phyloP scores from a whole-genome alignment of 2,113 vertebrate genomes.

The Numenius arquata region DNA sequence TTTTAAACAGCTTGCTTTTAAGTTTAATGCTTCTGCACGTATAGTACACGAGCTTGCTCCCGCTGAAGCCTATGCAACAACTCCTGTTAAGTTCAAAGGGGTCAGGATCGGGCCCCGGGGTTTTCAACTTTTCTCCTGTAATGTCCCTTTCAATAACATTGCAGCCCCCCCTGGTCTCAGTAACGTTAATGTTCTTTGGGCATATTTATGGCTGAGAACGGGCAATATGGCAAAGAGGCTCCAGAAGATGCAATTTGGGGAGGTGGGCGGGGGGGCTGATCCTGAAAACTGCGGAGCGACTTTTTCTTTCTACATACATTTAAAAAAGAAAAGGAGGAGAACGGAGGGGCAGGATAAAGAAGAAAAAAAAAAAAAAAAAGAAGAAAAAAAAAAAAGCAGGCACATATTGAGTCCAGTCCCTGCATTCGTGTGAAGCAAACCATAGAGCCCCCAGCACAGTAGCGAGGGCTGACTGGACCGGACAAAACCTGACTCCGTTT shows the following conservation, averaged over 20 bases:
- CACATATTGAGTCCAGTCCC: constrained; percentile 8
- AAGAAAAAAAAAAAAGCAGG: background rate
- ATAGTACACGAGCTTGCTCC: constrained; percentile 26
- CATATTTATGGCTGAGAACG: constrained; percentile 24
- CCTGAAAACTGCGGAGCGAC: background rate
- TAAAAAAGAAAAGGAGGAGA: background rate
- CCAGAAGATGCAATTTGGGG: background rate
- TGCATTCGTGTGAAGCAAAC: background rate
- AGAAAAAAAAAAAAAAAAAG: too few relatives aligned
- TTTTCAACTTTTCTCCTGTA: constrained; percentile 24
- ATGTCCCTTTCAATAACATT: background rate
- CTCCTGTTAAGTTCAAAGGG: background rate
- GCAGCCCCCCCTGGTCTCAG: background rate
- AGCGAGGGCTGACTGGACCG: background rate
- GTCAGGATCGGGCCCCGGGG: background rate
- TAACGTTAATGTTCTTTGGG: background rate
- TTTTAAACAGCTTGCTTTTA: constrained; percentile 27
- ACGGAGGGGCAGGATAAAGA: background rate
- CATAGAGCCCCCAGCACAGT: background rate
- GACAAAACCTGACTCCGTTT: constrained; percentile 40
- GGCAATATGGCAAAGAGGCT: constrained; percentile 26
- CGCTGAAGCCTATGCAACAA: background rate
- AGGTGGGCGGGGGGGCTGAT: background rate
- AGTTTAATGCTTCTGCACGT: background rate
- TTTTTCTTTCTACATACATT: background rate